These are phyloP conservation scores for Lasiurus cinereus DNA, from an alignment of 2,113 vertebrate genomes.

Conservation along the genomic window DNA sequence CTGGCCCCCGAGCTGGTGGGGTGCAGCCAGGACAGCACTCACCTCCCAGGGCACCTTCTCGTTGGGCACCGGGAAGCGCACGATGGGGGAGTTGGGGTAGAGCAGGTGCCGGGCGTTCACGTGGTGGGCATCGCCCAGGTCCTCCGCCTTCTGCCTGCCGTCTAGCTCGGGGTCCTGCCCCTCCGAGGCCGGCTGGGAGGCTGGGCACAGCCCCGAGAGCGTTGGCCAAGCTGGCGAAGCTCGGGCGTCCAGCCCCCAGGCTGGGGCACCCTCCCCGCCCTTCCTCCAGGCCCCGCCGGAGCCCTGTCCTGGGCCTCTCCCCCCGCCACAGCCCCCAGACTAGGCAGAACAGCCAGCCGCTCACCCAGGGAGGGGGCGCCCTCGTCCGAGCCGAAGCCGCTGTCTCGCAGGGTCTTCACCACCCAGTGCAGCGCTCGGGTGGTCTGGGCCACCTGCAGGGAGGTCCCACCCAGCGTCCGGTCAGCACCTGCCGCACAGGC, in stretches of 20 bases:
- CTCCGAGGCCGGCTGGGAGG: constrained; percentile 62
- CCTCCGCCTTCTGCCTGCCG: constrained; percentile 22
- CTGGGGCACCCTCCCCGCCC: not conserved
- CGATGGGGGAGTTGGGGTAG: constrained; percentile 89
- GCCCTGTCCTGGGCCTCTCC: not conserved
- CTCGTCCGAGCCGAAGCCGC: constrained; percentile 84
- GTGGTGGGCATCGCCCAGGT: constrained; percentile 75
- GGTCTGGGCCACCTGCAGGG: constrained; percentile 88
- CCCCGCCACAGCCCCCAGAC: not conserved
- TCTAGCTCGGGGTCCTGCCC: constrained; percentile 58
- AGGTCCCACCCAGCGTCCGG: fast-evolving
- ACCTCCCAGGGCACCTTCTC: constrained; percentile 99
- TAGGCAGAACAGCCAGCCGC: not conserved
- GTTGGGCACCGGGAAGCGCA: constrained; percentile 95
- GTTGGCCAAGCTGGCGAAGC: fast-evolving
- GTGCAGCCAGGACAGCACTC: constrained; percentile 35
- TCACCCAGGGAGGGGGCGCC: constrained; percentile 86
- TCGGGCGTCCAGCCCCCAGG: not conserved
- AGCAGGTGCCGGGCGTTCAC: constrained; percentile 90
- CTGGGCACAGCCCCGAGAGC: constrained; percentile 56
- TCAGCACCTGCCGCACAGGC: fast-evolving
- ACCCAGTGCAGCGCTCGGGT: constrained; percentile 92
- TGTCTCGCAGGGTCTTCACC: constrained; percentile 88
- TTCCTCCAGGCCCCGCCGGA: not conserved
- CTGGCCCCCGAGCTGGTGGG: not conserved